Conservation (phyloP, 2,113 vertebrate genomes). For the Morone chrysops region DNA sequence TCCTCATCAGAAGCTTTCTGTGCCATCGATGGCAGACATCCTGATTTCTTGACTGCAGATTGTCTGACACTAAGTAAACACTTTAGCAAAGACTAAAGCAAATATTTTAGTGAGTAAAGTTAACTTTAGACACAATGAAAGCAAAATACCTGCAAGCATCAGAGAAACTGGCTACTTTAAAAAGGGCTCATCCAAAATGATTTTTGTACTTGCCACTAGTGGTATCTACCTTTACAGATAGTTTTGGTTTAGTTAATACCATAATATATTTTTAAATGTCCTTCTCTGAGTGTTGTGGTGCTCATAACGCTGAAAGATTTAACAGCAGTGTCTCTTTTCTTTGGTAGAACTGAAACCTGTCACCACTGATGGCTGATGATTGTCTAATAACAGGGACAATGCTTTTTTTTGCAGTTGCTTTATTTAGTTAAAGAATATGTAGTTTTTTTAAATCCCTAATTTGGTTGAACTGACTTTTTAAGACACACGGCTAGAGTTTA, state of each 20-base stretch:
- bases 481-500: neutral
- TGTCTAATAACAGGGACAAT: neutral
- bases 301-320: neutral
- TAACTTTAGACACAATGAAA: conserved; percentile 14
- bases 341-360: neutral
- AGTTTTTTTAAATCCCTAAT: neutral
- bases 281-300: neutral
- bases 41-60: conserved; percentile 73
- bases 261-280: neutral
- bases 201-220: neutral
- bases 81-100: conserved; percentile 15
- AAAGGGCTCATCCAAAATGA: neutral
- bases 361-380: neutral
- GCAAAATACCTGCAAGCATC: conserved; percentile 18
- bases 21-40: conserved; percentile 69
- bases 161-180: neutral
- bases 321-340: neutral
- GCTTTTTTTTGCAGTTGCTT: neutral
- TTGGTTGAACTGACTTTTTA: neutral
- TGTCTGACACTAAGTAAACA: conserved; percentile 71
- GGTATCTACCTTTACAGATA: neutral
- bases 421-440: neutral
- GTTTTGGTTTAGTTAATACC: neutral
- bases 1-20: conserved; percentile 72
- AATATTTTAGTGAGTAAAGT: conserved; percentile 39